Evolutionary conservation across 2,888 invertebrate species (phyloP).

Genomic region (Pseudococcus viburni): DNA sequence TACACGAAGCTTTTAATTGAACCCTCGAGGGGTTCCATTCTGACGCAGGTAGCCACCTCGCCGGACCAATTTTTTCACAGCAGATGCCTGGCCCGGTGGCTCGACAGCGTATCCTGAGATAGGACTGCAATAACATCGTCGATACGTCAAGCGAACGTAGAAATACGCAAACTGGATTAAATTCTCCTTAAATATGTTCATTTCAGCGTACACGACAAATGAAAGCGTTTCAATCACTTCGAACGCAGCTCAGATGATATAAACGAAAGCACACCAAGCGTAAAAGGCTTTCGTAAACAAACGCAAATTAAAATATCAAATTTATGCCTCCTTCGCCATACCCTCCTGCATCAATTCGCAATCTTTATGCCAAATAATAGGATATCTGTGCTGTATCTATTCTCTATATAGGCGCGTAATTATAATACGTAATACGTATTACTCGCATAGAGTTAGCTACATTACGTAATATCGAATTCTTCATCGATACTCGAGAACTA

Average conservation of each 20-base stretch:
- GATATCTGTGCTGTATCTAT: background rate
- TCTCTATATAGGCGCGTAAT: background rate
- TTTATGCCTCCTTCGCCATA: background rate
- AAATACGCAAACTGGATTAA: constrained; percentile 12
- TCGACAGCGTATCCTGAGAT: background rate
- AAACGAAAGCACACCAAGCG: constrained; percentile 25
- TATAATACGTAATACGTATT: constrained; percentile 30
- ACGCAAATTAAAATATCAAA: constrained; percentile 27
- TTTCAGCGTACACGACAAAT: constrained; percentile 30
- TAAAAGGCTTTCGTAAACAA: constrained; percentile 19
- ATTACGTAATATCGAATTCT: constrained; percentile 36
- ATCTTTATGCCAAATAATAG: background rate
- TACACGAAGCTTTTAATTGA: constrained; percentile 31
- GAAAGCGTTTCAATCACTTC: constrained; percentile 20
- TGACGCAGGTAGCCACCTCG: constrained; percentile 10
- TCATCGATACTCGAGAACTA: background rate
- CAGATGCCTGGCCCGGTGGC: background rate
- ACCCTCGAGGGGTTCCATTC: background rate
- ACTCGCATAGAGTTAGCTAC: background rate
- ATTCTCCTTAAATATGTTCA: constrained; percentile 47
- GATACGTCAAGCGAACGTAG: background rate
- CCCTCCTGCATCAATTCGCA: background rate
- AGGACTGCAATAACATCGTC: background rate
- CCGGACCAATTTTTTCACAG: constrained; percentile 12
- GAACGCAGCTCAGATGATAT: background rate